phyloP scores from a whole-genome alignment of 1,140 invertebrate genomes.

The Ips nitidus region DNA sequence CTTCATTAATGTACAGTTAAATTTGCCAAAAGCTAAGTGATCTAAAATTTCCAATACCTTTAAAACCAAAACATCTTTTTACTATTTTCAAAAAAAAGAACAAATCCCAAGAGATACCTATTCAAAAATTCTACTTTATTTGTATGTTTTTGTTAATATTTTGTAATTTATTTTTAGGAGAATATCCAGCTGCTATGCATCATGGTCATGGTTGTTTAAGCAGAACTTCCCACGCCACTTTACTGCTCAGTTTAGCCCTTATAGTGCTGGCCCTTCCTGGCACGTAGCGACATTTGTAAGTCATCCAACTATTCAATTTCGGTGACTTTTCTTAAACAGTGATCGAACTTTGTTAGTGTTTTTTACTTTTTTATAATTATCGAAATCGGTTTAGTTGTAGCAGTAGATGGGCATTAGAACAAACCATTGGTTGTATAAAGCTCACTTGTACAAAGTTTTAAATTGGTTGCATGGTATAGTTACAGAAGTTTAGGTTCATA shows the following conservation, averaged over 20 bases:
- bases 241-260: slow-evolving; percentile 41
- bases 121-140: too few relatives aligned
- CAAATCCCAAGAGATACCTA: too few relatives aligned
- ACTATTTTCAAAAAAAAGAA: too few relatives aligned
- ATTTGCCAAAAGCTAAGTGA: too few relatives aligned
- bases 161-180: slow-evolving; percentile 59
- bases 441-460: too few relatives aligned
- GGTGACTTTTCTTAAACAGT: background rate
- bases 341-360: slow-evolving; percentile 16
- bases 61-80: too few relatives aligned
- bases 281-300: slow-evolving; percentile 40
- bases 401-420: too few relatives aligned
- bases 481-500: too few relatives aligned
- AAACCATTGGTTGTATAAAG: background rate
- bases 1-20: too few relatives aligned
- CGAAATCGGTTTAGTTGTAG: background rate
- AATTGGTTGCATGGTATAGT: too few relatives aligned
- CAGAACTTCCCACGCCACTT: slow-evolving; percentile 45
- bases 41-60: too few relatives aligned
- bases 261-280: slow-evolving; percentile 34
- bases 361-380: slow-evolving; percentile 28
- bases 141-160: too few relatives aligned
- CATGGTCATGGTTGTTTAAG: slow-evolving; percentile 59
- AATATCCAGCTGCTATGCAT: slow-evolving; percentile 82
- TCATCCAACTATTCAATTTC: background rate